Conservation (phyloP, 2,797 vertebrate genomes). For the Antrozous pallidus region DNA sequence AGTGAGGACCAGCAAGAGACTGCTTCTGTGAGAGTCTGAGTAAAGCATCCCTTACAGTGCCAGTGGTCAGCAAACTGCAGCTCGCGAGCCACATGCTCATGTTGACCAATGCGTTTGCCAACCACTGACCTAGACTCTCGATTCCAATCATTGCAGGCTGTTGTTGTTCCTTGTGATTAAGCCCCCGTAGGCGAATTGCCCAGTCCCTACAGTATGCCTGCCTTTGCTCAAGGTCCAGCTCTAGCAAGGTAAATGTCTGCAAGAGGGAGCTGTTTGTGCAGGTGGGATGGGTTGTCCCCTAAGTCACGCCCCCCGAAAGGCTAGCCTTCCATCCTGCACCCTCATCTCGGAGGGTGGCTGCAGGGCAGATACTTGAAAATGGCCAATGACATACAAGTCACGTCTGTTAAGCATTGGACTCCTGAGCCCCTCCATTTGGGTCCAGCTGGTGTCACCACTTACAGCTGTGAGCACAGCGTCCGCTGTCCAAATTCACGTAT, state of each 20-base stretch:
- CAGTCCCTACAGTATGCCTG: not conserved
- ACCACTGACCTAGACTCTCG: no score
- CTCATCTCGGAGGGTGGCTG: no score
- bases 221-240: not conserved
- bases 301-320: not conserved
- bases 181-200: fast-evolving
- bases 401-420: not conserved
- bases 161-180: no score
- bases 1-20: not conserved
- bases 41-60: not conserved
- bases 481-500: not conserved
- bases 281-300: not conserved
- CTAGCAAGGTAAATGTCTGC: not conserved
- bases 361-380: not conserved
- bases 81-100: no score
- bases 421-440: not conserved
- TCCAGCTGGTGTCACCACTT: not conserved
- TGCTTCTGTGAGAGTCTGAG: not conserved
- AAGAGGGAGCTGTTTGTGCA: not conserved
- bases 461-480: not conserved
- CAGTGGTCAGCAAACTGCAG: no score
- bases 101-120: no score
- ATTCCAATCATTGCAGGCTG: no score
- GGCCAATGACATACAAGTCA: not conserved
- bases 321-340: not conserved